phyloP scores from a whole-genome alignment of 2,113 vertebrate species.

The Ceyx margarethae region DNA sequence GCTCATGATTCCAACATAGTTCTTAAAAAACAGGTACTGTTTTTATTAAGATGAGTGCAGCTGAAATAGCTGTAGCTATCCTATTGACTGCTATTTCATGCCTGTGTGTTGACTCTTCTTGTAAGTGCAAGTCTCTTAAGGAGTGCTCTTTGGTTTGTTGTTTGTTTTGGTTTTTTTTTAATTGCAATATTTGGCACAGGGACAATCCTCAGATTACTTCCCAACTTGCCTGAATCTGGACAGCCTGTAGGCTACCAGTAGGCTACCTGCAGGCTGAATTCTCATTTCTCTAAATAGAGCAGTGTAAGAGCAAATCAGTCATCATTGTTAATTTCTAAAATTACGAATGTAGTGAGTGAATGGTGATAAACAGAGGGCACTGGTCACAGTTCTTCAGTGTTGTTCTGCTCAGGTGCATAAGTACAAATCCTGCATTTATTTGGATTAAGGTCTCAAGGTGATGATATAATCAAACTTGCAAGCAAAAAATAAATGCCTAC shows the following conservation, averaged over 20 bases:
- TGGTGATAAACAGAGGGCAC: background rate
- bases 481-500: background rate
- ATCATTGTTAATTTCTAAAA: background rate
- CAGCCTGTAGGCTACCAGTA: background rate
- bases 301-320: background rate
- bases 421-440: background rate
- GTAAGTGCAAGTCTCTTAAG: background rate
- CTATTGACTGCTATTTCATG: fast-evolving
- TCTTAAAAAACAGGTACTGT: background rate
- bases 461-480: background rate
- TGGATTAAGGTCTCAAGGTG: background rate
- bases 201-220: background rate
- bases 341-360: background rate
- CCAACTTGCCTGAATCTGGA: background rate
- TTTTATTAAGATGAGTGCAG: background rate
- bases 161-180: background rate
- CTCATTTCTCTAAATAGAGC: background rate
- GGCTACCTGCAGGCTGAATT: background rate
- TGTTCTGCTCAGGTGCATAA: background rate
- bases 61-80: background rate
- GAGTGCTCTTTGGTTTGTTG: background rate
- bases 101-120: background rate
- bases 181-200: background rate
- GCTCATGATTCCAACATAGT: background rate
- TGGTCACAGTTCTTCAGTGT: background rate